Evolutionary conservation across 1,140 invertebrate species (phyloP), one percentile per base, ranked within the genome.

Genomic region (Drosophila ogumai): DNA sequence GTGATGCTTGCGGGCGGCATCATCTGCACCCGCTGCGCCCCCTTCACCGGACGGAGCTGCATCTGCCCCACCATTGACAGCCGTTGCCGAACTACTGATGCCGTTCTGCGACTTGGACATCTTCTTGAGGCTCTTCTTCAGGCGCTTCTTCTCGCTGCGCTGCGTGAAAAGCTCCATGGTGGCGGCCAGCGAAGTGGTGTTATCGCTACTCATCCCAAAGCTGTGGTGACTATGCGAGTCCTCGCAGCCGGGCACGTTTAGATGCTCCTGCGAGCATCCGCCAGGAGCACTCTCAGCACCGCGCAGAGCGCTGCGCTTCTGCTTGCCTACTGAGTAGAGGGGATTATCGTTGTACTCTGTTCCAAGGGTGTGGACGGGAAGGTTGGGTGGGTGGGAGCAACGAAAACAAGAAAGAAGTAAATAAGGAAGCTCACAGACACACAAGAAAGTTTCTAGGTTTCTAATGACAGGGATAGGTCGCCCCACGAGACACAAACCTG

Each of bases 41-140:
- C 13, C 65, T 1, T 90, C 75, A 0, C 47, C 82, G 4, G 49
- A 17, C 13, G 69, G 55, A 4, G n/a, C 60, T 4, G 17, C 25
- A n/a, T 85, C 66, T 10, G 41, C 17, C 0, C 60, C 72, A 4
- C 58, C 72, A 32, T 43, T 87, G 46, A 32, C 50, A 59, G 46
- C 59, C 19, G 57, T 95, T 75, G 61, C 52, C 19, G 59, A 40
- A n/a, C 36, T 64, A 12, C 32, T 64, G 13, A 49, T 32, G 94
- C 96, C 86, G 94, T 96, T 82, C 95, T 96, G 91, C 94, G 95
- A 81, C 91, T 96, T 96, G 8, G 72, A 74, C 64, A 87, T 65
- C 76, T 96, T 95, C 69, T 94, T 94, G 46, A 95, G 94, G 72
- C 94, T 94, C 82, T 96, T 96, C 82, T 96, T 96, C 22, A 96